Conservation (phyloP, 2,797 vertebrate genomes). For the Naso thynnoides region DNA sequence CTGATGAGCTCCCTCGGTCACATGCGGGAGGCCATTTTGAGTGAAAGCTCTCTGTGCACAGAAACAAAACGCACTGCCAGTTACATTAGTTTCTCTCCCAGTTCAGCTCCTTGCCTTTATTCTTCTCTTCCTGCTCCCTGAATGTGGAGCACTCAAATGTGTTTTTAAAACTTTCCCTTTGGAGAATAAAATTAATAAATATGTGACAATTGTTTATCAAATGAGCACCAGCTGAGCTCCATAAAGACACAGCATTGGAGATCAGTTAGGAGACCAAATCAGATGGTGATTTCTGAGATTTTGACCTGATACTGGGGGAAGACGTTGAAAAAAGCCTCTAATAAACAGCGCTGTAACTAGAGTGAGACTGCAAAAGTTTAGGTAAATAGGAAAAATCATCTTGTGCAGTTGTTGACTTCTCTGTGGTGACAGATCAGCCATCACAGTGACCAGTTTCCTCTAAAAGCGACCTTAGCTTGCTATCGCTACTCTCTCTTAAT, state of each 20-base stretch:
- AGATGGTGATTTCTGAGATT: neutral
- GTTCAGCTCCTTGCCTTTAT: slow-evolving; percentile 26
- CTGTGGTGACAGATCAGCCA: neutral
- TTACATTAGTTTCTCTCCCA: slow-evolving; percentile 41
- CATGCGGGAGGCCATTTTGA: slow-evolving; percentile 53
- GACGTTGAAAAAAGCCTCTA: neutral
- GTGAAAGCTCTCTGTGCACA: slow-evolving; percentile 31
- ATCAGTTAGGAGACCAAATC: slow-evolving; percentile 22
- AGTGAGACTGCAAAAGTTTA: neutral
- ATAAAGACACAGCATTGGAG: slow-evolving; percentile 5
- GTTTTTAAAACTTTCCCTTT: slow-evolving; percentile 40
- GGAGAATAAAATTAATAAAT: slow-evolving; percentile 7
- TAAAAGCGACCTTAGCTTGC: neutral
- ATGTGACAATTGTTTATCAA: slow-evolving; percentile 31
- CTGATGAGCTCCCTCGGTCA: slow-evolving; percentile 64
- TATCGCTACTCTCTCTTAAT: neutral
- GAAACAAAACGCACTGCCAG: slow-evolving; percentile 53
- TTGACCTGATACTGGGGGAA: slow-evolving; percentile 14
- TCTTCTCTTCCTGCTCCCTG: slow-evolving; percentile 24
- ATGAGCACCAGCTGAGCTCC: slow-evolving; percentile 32
- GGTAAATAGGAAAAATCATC: neutral
- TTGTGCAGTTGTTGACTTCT: neutral
- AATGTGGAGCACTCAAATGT: slow-evolving; percentile 20
- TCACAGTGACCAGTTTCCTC: neutral
- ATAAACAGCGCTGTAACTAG: neutral